These are phyloP conservation scores for Parauchenoglanis ngamensis DNA, from an alignment of 2,797 vertebrate genomes.

Conservation along the genomic window DNA sequence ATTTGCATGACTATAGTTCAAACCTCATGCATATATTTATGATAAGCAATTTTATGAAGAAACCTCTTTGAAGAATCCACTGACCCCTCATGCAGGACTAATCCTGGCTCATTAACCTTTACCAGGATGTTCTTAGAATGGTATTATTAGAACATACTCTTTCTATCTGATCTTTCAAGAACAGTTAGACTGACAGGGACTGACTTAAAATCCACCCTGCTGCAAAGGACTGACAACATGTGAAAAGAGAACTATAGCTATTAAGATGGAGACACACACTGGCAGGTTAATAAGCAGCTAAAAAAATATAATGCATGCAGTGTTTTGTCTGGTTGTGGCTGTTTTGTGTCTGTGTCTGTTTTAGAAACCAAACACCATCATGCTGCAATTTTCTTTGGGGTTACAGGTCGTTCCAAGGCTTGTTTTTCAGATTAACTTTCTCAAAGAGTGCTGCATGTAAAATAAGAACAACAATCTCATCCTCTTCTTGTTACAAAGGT, in stretches of 20 bases:
- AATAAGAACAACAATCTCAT: neutral
- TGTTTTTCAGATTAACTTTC: slow-evolving; percentile 3
- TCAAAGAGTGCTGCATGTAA: neutral
- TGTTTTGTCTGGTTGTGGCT: neutral
- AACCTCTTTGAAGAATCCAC: neutral
- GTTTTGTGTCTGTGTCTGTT: neutral
- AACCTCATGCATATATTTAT: neutral
- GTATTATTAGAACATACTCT: neutral
- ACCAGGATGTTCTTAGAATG: neutral
- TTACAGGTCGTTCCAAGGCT: neutral
- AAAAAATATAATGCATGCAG: neutral
- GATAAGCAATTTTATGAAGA: neutral
- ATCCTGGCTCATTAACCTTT: neutral
- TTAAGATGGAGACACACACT: slow-evolving; percentile 19
- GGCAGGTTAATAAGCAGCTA: slow-evolving; percentile 10
- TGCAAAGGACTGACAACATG: slow-evolving; percentile 10
- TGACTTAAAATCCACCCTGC: slow-evolving; percentile 21
- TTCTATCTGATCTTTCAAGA: slow-evolving; percentile 3
- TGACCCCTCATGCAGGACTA: neutral
- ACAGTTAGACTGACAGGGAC: neutral
- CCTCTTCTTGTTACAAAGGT: neutral
- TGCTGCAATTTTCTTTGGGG: neutral
- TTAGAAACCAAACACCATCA: neutral
- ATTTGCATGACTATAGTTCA: neutral
- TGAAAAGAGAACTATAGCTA: slow-evolving; percentile 26